Evolutionary conservation across 2,797 vertebrate genomes (phyloP), one percentile per base, ranked within the genome.

Genomic region (Chanos chanos): DNA sequence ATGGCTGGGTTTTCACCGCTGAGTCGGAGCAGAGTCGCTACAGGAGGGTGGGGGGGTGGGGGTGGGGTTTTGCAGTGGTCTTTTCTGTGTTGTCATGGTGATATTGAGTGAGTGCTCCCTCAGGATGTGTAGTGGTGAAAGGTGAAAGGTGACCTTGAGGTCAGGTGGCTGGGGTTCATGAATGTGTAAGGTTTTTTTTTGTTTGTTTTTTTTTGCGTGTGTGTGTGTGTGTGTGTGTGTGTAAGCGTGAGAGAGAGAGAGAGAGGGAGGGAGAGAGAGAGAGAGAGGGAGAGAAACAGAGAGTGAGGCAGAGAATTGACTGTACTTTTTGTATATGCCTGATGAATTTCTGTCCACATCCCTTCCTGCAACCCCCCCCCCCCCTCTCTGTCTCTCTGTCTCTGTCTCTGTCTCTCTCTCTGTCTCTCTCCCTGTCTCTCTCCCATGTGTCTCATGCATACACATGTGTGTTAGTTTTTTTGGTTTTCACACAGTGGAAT

Each of bases 21-120:
- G 56, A 33, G 33, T 31, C 21, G 21, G 19, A 8, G 12, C 40
- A 25, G 21, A 16, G 27, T 1, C 15, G 22, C 52, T 31, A 28
- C 54, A 40, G 56, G 49, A 22, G 54, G 51, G 18, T 28, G 48
- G n/a, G n/a, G n/a, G n/a, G n/a, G n/a, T n/a, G n/a, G n/a, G n/a
- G n/a, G n/a, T n/a, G n/a, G n/a, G n/a, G n/a, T n/a, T n/a, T n/a
- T 47, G 19, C 33, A 15, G 41, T 28, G 56, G 64, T 54, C 41
- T 54, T 36, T 41, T 3, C 37, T 44, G 44, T 19, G 65, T 67
- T 55, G 65, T 61, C 65, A 67, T 67, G 65, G 57, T 55, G 57
- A 67, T 55, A 54, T 48, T 24, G 57, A 48, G 51, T 31, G 45
- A 41, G 64, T 4, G n/a, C 50, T 28, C 15, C 34, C 40, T 41